Evolutionary conservation across 2,797 vertebrate genomes (phyloP).

Genomic region (Molothrus aeneus): DNA sequence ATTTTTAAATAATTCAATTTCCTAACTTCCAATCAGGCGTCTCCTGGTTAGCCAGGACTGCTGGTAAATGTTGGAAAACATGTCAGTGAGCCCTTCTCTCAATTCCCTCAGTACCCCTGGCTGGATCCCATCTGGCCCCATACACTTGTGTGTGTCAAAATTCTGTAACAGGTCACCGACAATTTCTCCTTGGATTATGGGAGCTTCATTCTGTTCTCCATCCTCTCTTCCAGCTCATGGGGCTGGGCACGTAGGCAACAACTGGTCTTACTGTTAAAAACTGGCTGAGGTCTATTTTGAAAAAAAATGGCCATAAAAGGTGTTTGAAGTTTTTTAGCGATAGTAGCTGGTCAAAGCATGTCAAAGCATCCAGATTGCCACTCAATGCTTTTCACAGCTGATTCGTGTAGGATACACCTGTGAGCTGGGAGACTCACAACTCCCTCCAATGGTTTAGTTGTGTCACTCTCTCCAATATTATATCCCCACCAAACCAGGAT

Average conservation of each 20-base stretch:
- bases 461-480: not conserved
- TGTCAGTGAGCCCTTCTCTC: not conserved
- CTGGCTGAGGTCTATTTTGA: not conserved
- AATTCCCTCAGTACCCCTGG: not conserved
- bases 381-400: not conserved
- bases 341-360: not conserved
- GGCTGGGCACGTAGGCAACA: rapidly evolving
- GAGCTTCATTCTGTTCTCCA: not conserved
- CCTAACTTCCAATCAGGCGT: not conserved
- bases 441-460: not conserved
- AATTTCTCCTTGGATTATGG: not conserved
- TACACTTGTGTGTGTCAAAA: not conserved
- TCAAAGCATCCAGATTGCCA: not conserved
- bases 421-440: not conserved
- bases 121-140: not conserved
- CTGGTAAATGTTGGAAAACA: not conserved
- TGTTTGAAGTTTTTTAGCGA: not conserved
- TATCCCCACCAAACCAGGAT: not conserved
- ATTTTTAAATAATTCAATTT: not conserved
- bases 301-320: not conserved
- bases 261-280: not conserved
- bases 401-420: not conserved
- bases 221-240: not conserved
- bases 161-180: not conserved
- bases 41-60: not conserved